phyloP scores from a whole-genome alignment of 2,888 invertebrate genomes.

The Ormyrus pomaceus region DNA sequence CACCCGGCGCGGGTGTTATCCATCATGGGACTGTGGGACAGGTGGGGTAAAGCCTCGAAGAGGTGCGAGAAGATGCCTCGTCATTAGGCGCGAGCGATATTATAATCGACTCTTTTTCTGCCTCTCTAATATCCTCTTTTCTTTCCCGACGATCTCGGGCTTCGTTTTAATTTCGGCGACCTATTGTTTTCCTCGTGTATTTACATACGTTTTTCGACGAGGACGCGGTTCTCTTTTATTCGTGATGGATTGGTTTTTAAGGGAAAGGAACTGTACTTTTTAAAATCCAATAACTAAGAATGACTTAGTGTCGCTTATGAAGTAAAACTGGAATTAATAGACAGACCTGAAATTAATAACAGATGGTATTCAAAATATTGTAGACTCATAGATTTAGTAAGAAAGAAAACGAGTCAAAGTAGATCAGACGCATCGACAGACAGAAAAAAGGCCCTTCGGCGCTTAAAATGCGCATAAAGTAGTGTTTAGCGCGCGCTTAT shows the following conservation, averaged over 20 bases:
- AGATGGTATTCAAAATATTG: no score
- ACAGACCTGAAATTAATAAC: no score
- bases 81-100: slow-evolving; percentile 58
- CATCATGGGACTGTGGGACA: slow-evolving; percentile 62
- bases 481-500: slow-evolving; percentile 67
- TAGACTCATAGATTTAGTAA: no score
- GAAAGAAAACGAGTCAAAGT: no score
- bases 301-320: no score
- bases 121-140: neutral
- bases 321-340: no score
- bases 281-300: no score
- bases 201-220: slow-evolving; percentile 17
- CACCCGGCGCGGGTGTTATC: slow-evolving; percentile 55
- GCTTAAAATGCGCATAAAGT: slow-evolving; percentile 55
- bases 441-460: slow-evolving; percentile 23
- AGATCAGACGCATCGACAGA: slow-evolving; percentile 8
- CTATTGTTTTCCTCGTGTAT: slow-evolving; percentile 32
- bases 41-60: slow-evolving; percentile 47
- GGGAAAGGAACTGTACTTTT: neutral
- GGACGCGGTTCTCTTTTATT: neutral
- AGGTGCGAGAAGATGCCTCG: slow-evolving; percentile 62
- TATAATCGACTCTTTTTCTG: slow-evolving; percentile 33
- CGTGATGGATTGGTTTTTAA: slow-evolving; percentile 10
- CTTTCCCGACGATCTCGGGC: neutral
- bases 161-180: neutral